These are phyloP conservation scores for Xyrichtys novacula DNA, from an alignment of 2,797 vertebrate species.

Conservation along the genomic window DNA sequence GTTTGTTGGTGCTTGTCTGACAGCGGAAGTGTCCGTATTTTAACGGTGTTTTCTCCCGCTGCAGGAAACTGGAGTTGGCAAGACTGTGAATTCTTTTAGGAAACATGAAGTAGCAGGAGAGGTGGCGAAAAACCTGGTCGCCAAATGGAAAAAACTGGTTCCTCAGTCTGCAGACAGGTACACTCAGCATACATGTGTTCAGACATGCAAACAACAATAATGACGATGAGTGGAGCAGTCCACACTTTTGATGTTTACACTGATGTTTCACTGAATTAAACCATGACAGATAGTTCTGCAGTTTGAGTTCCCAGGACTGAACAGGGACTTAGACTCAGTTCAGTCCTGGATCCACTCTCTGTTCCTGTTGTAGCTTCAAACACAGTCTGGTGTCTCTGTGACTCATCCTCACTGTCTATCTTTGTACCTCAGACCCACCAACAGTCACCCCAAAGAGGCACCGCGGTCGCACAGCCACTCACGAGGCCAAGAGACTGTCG, in stretches of 20 bases:
- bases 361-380: not conserved
- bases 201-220: not conserved
- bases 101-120: constrained; percentile 92
- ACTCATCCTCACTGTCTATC: not conserved
- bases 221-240: not conserved
- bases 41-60: not conserved
- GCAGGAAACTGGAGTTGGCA: constrained; percentile 97
- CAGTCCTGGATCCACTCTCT: not conserved
- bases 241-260: no score
- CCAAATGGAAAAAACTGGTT: constrained; percentile 97
- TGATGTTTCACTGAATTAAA: no score
- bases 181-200: not conserved
- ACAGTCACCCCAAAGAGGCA: constrained; percentile 75
- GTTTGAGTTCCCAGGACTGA: no score
- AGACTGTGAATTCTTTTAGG: constrained; percentile 94
- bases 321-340: no score
- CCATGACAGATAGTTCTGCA: no score
- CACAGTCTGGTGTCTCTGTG: not conserved
- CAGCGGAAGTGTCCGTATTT: not conserved
- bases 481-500: constrained; percentile 44
- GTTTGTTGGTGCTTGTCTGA: not conserved
- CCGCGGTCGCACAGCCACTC: constrained; percentile 65
- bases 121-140: constrained; percentile 91
- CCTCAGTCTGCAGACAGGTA: constrained; percentile 92
- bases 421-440: constrained; percentile 66